Percentiles rank a stretch among this genome's conserved stretches.
These are phyloP conservation scores for Euproctis similis DNA, from an alignment of 2,888 invertebrate genomes.

Conservation along the genomic window DNA sequence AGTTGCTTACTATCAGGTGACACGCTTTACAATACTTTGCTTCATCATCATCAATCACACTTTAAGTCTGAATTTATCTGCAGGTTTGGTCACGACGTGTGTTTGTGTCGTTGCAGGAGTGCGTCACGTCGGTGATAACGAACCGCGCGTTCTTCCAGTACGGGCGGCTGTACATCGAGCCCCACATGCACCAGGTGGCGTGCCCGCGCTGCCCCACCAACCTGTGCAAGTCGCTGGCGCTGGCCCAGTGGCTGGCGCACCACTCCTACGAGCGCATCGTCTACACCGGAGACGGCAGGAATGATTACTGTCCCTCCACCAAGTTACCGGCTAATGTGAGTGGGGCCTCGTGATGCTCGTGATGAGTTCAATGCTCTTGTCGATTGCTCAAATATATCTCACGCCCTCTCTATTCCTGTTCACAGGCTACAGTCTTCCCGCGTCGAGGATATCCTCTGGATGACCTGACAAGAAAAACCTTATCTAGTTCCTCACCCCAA, in stretches of 20 bases:
- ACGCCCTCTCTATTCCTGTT: too few species aligned
- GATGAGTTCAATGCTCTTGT: too few species aligned
- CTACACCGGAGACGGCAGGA: conserved; percentile 58
- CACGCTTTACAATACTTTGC: too few species aligned
- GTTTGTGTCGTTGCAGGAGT: conserved; percentile 42
- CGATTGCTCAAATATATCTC: too few species aligned
- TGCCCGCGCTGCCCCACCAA: conserved; percentile 53
- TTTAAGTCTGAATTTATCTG: too few species aligned
- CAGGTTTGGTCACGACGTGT: too few species aligned
- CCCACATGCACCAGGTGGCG: conserved; percentile 50
- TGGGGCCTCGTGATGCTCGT: too few species aligned
- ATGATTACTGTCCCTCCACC: conserved; percentile 57
- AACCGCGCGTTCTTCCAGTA: conserved; percentile 56
- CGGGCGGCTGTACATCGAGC: conserved; percentile 56
- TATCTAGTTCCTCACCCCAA: conserved; percentile 32
- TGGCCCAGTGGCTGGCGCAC: conserved; percentile 40
- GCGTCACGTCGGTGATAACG: conserved; percentile 46
- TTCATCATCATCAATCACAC: too few species aligned
- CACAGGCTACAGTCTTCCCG: conserved; percentile 55
- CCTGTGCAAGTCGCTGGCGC: conserved; percentile 59
- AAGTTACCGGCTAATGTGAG: conserved; percentile 46
- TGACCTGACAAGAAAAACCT: conserved; percentile 44
- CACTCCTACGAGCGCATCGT: conserved; percentile 24
- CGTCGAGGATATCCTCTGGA: conserved; percentile 54
- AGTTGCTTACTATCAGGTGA: too few species aligned